These are phyloP conservation scores for Gordius sp. DNA, from an alignment of 2,888 invertebrate species.

Conservation along the genomic window DNA sequence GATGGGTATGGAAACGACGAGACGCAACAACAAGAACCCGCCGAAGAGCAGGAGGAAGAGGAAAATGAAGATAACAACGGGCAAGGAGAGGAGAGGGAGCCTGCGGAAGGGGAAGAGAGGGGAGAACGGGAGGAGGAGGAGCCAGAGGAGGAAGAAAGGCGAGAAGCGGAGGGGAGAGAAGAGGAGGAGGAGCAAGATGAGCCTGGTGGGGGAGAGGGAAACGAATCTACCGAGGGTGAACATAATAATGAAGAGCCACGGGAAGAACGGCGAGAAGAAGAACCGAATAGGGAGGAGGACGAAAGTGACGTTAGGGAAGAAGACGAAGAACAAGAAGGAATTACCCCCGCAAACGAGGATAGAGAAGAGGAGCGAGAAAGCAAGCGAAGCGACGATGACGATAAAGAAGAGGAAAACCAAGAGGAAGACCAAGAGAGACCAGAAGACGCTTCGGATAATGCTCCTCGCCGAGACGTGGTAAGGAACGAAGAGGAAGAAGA, in stretches of 20 bases:
- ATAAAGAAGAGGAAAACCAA: background rate
- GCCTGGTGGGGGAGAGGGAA: background rate
- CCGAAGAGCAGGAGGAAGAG: background rate
- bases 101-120: background rate
- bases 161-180: background rate
- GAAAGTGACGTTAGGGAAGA: background rate
- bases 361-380: background rate
- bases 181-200: background rate
- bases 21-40: too few relatives aligned
- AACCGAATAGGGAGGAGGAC: background rate
- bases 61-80: background rate
- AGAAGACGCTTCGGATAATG: background rate
- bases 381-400: background rate
- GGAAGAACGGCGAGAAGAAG: background rate
- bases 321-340: background rate
- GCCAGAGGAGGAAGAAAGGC: background rate
- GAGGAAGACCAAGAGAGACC: background rate
- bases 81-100: background rate
- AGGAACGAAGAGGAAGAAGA: background rate
- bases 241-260: background rate
- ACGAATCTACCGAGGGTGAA: background rate
- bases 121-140: background rate
- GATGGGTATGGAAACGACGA: too few relatives aligned
- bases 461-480: background rate
- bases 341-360: background rate